Base-by-base conservation (phyloP, 2,888 invertebrate genomes). In the Lacanobia oleracea region DNA sequence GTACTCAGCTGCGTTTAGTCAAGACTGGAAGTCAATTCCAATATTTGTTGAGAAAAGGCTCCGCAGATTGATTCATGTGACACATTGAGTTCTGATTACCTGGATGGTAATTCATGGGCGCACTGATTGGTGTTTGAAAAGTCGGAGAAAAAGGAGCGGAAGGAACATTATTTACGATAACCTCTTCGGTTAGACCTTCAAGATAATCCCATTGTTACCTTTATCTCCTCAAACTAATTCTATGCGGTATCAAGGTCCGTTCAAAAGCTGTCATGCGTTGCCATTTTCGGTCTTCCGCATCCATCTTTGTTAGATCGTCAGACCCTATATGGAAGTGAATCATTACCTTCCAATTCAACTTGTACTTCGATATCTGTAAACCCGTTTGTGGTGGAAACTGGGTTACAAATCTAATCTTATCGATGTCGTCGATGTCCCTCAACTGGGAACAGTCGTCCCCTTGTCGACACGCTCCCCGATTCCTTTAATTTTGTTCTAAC, bases 341-440 rank as follows among this genome's bases (percentile, higher is more conserved):
- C 64, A 53, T 57, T 62, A 80, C n/a, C 45, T 75, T 53, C 64
- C 57, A 40, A 59, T 80, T 63, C 57, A 53, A 57, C 56, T 27
- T 50, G 77, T 67, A 61, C 67, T 66, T 59, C 6, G 48, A 27
- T 61, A 60, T 67, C 53, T 50, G 37, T n/a, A 56, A 66, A 75
- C 67, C 21, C 14, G 60, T 23, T 64, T 61, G 40, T 67, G 68
- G 18, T 67, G 33, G 56, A 65, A 78, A 82, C 64, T 82, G 43
- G 72, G 72, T 78, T 79, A 79, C 62, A 9, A 53, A 64, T 79
- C 60, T 83, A 73, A 83, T 79, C 79, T 72, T 82, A 82, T 82
- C 63, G 53, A 27, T 43, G 79, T 71, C 61, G 50, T 53, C 27
- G 27, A 51, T 67, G 66, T 83, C 73, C 79, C 54, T 51, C 56